phyloP scores from a whole-genome alignment of 2,113 vertebrate genomes.

The Rhineura floridana region DNA sequence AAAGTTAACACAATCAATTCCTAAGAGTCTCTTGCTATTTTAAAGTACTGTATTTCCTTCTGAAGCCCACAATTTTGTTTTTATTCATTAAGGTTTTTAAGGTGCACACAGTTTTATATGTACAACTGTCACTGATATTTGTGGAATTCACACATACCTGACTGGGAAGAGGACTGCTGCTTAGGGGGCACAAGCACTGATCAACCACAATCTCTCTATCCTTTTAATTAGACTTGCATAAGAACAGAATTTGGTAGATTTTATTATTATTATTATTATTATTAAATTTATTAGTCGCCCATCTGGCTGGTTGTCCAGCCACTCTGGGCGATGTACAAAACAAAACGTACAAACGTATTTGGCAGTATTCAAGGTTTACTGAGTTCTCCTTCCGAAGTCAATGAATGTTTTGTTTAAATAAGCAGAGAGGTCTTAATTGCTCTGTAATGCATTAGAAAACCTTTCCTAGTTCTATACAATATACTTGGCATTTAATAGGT shows the following conservation, averaged over 20 bases:
- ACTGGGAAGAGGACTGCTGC: neutral
- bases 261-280: no score
- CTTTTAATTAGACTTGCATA: neutral
- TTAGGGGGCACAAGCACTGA: neutral
- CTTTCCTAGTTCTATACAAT: neutral
- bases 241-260: neutral
- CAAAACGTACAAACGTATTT: no score
- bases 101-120: neutral
- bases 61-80: neutral
- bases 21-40: neutral
- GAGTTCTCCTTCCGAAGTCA: constrained; percentile 4
- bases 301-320: no score
- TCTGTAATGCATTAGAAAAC: neutral
- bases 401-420: constrained; percentile 22
- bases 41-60: neutral
- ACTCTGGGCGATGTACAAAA: no score
- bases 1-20: neutral
- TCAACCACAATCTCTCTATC: neutral
- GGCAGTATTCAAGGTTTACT: neutral
- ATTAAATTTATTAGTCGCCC: no score
- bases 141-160: neutral
- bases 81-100: neutral
- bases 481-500: neutral
- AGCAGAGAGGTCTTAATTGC: neutral
- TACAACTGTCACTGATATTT: neutral